These are phyloP conservation scores for Tipula unca DNA, from an alignment of 2,888 invertebrate species.

Conservation along the genomic window DNA sequence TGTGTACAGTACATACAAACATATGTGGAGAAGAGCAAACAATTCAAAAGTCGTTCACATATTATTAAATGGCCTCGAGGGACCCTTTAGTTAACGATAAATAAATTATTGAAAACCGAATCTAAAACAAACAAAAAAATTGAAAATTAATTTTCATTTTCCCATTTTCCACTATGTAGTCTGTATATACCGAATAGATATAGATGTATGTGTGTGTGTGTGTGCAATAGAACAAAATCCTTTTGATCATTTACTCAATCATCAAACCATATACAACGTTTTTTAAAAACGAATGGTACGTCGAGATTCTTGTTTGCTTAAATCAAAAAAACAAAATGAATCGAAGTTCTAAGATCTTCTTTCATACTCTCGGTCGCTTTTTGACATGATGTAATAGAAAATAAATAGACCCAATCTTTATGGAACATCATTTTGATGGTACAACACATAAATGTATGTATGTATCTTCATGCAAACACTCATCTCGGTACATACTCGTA, in stretches of 20 bases:
- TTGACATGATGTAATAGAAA: slow-evolving; percentile 4
- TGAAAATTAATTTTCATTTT: not conserved
- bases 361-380: not conserved
- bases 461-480: not conserved
- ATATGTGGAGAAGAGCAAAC: not conserved
- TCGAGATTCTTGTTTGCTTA: not conserved
- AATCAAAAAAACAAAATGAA: not conserved
- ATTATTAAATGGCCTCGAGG: not conserved
- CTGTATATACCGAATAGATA: not conserved
- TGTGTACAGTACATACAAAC: not conserved
- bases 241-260: not conserved
- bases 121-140: not conserved
- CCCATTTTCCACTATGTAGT: not conserved
- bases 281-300: not conserved
- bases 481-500: not conserved
- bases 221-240: not conserved
- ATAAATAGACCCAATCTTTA: slow-evolving; percentile 8
- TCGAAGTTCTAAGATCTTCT: not conserved
- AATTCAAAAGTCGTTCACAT: not conserved
- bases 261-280: not conserved
- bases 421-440: not conserved
- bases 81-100: not conserved
- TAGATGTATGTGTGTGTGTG: not conserved
- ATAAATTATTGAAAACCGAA: slow-evolving; percentile 2
- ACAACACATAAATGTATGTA: not conserved